Evolutionary conservation across 2,113 vertebrate species (phyloP).

Genomic region (Sinocyclocheilus anshuiensis): DNA sequence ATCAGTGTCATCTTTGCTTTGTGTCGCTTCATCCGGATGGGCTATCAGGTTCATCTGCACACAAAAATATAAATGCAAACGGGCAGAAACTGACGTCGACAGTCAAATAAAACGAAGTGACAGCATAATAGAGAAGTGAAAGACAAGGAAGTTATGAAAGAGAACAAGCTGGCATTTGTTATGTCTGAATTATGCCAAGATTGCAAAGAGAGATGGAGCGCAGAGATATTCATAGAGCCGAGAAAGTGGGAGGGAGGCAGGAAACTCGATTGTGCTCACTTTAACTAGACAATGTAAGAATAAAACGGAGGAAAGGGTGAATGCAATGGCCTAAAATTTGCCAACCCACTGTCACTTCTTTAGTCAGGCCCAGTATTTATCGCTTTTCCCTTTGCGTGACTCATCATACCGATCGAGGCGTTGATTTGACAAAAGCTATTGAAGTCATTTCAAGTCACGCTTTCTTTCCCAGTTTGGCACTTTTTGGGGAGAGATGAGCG

Average conservation of each 20-base stretch:
- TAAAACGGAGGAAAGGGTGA: constrained; percentile 1
- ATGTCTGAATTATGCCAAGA: constrained; percentile 31
- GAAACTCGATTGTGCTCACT: constrained; percentile 29
- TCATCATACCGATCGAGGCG: constrained; percentile 6
- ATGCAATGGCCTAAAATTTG: constrained; percentile 18
- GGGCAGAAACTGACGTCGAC: constrained; percentile 23
- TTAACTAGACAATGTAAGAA: constrained; percentile 35
- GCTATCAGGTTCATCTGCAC: constrained; percentile 23
- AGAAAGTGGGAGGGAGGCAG: constrained; percentile 38
- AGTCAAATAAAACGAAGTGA: constrained; percentile 25
- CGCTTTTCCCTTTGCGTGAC: constrained; percentile 18
- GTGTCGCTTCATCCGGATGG: constrained; percentile 19
- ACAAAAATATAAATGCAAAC: constrained; percentile 22
- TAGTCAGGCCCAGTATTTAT: constrained; percentile 20
- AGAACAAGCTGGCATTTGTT: constrained; percentile 12
- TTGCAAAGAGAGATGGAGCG: constrained; percentile 20
- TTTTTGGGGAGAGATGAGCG: background rate
- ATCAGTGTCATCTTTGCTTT: constrained; percentile 33
- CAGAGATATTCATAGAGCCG: constrained; percentile 7
- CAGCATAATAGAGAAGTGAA: constrained; percentile 22
- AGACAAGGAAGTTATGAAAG: constrained; percentile 41
- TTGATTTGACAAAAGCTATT: constrained; percentile 20
- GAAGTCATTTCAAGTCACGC: constrained; percentile 10
- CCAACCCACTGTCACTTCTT: constrained; percentile 30
- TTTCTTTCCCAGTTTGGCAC: background rate